Percentiles rank a stretch among this genome's conserved stretches.
Evolutionary conservation across 1,140 invertebrate species (phyloP).

Genomic region (Anastrepha obliqua): DNA sequence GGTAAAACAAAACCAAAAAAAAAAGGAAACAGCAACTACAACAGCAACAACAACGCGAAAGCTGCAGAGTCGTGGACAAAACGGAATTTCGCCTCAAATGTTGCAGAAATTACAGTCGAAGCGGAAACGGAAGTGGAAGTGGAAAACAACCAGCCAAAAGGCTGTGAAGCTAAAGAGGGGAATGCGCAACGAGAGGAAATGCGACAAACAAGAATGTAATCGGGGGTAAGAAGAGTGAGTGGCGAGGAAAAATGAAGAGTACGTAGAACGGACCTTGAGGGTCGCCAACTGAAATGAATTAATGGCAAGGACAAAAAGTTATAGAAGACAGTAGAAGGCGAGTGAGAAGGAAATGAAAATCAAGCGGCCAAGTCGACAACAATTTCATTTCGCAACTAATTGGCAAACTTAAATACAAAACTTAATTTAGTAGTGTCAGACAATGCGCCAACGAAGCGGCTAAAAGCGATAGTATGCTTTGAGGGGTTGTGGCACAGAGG

Average conservation of each 20-base stretch:
- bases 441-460: slow-evolving; percentile 34
- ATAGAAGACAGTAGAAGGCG: not conserved
- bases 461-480: not conserved
- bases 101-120: slow-evolving; percentile 21
- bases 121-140: slow-evolving; percentile 34
- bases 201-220: not conserved
- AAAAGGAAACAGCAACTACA: not conserved
- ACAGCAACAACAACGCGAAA: not conserved
- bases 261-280: not conserved
- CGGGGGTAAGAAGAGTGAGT: not conserved
- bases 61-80: not conserved
- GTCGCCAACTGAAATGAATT: not conserved
- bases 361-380: slow-evolving; percentile 36
- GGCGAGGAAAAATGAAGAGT: not conserved
- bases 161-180: not conserved
- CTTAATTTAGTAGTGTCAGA: slow-evolving; percentile 65
- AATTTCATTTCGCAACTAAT: slow-evolving; percentile 70
- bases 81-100: slow-evolving; percentile 21
- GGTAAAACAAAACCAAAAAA: not conserved
- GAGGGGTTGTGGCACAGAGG: not conserved
- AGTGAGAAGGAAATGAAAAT: not conserved
- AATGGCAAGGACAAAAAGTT: not conserved
- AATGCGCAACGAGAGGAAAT: not conserved
- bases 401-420: slow-evolving; percentile 73
- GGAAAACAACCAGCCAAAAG: slow-evolving; percentile 50